Base-by-base conservation (phyloP, 2,797 vertebrate genomes). In the Ctenopoma kingsleyae region DNA sequence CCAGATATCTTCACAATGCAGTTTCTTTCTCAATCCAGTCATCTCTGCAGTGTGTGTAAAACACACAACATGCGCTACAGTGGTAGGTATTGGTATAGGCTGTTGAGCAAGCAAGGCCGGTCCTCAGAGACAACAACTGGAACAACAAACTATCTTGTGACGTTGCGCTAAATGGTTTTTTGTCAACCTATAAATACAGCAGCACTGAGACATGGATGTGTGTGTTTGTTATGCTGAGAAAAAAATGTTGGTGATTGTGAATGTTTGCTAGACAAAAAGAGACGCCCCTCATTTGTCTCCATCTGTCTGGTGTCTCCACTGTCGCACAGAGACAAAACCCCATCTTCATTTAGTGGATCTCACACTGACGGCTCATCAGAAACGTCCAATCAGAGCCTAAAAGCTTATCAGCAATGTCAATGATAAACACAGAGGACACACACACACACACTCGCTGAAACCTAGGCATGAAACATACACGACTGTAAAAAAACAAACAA, bases 331-430 rank as follows among this genome's bases (percentile, higher is more conserved):
- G 58, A 81, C 46, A 81, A 73, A 81, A 44, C 48, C 78, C 52
- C 67, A 72, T 89, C 84, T 86, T 87, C 72, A 78, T 82, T 87
- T 65, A 38, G 72, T 38, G 68, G 67, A 74, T 73, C 74, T 63
- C 54, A 59, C 70, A 46, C 27, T 9, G 54, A 80, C 78, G 85
- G 69, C 82, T 81, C 83, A 82, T 86, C 78, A 82, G 69, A 80
- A 77, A 19, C 43, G 10, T 71, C 85, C 86, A 87, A 90, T 89
- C 82, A 67, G 62, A 75, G 80, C 57, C 61, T 55, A 46, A 73
- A 62, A 73, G 71, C 84, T 88, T 76, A 87, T 89, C 86, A 82
- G 80, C 87, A 88, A 87, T 67, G 84, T 87, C 82, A 87, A 73
- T 68, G 74, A 76, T 60, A 86, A 80, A 85, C 85, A 69, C 7